Percentiles rank a stretch among this genome's conserved stretches.
These are phyloP conservation scores for Acronicta aceris DNA, from an alignment of 2,888 invertebrate genomes.

Conservation along the genomic window DNA sequence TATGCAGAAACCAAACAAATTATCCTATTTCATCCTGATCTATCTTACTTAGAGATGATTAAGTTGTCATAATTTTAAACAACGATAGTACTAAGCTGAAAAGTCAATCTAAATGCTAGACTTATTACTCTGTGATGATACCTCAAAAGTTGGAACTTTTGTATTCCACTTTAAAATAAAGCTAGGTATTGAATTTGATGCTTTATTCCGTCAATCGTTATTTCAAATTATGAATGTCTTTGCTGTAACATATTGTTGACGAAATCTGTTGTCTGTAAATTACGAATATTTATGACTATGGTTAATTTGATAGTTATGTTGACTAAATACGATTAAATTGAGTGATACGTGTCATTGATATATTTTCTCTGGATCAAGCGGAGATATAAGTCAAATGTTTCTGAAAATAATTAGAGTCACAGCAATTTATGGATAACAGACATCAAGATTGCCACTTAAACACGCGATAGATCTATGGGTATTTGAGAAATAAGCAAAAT, in stretches of 20 bases:
- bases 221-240: slow-evolving; percentile 32
- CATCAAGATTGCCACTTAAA: slow-evolving; percentile 31
- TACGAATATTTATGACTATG: slow-evolving; percentile 16
- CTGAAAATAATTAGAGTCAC: slow-evolving; percentile 4
- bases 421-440: slow-evolving; percentile 15
- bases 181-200: neutral
- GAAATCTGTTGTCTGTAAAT: slow-evolving; percentile 24
- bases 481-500: slow-evolving; percentile 50
- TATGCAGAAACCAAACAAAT: neutral
- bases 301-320: slow-evolving; percentile 5
- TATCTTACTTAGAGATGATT: slow-evolving; percentile 11
- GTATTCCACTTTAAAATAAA: neutral
- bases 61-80: slow-evolving; percentile 25
- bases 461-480: slow-evolving; percentile 45
- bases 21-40: slow-evolving; percentile 41
- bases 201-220: slow-evolving; percentile 15
- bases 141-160: too few relatives aligned
- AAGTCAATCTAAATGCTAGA: too few relatives aligned
- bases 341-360: neutral
- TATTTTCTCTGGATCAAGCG: neutral
- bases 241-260: slow-evolving; percentile 24
- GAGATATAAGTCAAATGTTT: neutral
- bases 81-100: slow-evolving; percentile 11
- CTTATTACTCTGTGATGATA: too few relatives aligned
- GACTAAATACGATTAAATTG: slow-evolving; percentile 10